Percentiles rank a stretch among this genome's conserved stretches.
phyloP scores from a whole-genome alignment of 2,888 invertebrate genomes.

The Cheilosia pagana region DNA sequence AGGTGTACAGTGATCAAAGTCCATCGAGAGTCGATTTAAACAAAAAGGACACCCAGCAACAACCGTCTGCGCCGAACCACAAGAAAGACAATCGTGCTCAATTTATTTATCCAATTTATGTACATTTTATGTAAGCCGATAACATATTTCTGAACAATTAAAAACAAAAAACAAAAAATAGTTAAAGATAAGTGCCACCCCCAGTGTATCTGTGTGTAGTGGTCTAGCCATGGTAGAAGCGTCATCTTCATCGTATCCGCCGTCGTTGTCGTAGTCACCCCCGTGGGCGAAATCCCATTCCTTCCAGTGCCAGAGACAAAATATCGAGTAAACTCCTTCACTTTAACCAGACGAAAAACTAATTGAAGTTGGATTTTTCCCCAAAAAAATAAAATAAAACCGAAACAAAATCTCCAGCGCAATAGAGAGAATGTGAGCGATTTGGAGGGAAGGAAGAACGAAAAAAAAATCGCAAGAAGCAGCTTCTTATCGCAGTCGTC shows the following conservation, averaged over 20 bases:
- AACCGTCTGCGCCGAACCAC: not conserved
- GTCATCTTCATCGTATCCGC: conserved; percentile 25
- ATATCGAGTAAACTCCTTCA: conserved; percentile 22
- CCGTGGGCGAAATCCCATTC: conserved; percentile 37
- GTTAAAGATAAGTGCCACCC: conserved; percentile 62
- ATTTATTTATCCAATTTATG: conserved; percentile 38
- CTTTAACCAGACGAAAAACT: conserved; percentile 16
- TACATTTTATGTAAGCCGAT: conserved; percentile 56
- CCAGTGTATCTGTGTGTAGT: conserved; percentile 46
- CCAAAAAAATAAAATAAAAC: conserved; percentile 35
- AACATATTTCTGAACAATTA: conserved; percentile 52
- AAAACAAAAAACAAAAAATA: conserved; percentile 5
- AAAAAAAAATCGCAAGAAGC: not conserved
- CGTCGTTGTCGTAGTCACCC: conserved; percentile 37
- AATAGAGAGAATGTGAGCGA: not conserved
- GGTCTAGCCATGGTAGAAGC: conserved; percentile 39
- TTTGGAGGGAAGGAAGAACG: not conserved
- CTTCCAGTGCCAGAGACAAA: conserved; percentile 29
- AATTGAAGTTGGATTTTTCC: conserved; percentile 56
- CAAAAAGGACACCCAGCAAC: conserved; percentile 36
- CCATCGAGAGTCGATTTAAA: not conserved
- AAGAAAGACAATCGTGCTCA: conserved; percentile 15
- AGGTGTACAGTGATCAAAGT: conserved; percentile 62
- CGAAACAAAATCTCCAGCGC: not conserved
- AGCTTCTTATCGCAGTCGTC: conserved; percentile 49